Percentiles rank a stretch among this genome's conserved stretches.
Evolutionary conservation across 1,140 invertebrate genomes (phyloP).

Genomic region (Eumeta japonica): DNA sequence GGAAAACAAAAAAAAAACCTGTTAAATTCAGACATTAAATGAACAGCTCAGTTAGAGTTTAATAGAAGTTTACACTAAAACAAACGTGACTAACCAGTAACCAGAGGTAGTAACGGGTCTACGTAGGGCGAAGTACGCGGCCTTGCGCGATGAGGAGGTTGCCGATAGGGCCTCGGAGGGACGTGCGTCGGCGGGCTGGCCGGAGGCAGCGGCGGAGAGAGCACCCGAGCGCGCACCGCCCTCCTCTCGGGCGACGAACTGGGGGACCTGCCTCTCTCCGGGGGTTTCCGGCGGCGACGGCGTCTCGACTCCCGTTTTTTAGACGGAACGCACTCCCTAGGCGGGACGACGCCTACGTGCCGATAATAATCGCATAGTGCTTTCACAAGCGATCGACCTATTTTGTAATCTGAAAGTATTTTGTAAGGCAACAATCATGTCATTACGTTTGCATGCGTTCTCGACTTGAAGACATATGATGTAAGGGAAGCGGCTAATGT

Average conservation of each 20-base stretch:
- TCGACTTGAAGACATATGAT: too few species aligned
- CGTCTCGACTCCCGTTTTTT: conserved; percentile 32
- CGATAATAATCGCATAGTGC: conserved; percentile 45
- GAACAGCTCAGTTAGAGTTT: background rate
- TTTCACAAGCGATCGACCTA: conserved; percentile 39
- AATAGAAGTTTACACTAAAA: background rate
- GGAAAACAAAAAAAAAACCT: background rate
- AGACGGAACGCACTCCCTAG: conserved; percentile 17
- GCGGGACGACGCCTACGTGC: conserved; percentile 38
- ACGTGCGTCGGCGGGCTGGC: conserved; percentile 21
- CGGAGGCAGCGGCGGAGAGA: conserved; percentile 32
- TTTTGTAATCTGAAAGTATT: conserved; percentile 28
- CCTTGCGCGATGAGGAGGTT: conserved; percentile 8
- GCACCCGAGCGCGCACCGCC: conserved; percentile 24
- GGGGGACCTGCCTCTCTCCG: conserved; percentile 38
- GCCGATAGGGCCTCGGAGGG: conserved; percentile 21
- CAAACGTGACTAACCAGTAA: conserved; percentile 38
- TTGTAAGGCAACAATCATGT: background rate
- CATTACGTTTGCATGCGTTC: too few species aligned
- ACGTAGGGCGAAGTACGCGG: conserved; percentile 18
- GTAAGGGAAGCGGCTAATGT: too few species aligned
- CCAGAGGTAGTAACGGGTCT: conserved; percentile 26
- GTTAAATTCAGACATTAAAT: background rate
- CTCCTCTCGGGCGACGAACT: conserved; percentile 38
- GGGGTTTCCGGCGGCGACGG: conserved; percentile 26